Evolutionary conservation across 1,140 invertebrate species (phyloP).

Genomic region (Pseudomyrmex flavicornis): DNA sequence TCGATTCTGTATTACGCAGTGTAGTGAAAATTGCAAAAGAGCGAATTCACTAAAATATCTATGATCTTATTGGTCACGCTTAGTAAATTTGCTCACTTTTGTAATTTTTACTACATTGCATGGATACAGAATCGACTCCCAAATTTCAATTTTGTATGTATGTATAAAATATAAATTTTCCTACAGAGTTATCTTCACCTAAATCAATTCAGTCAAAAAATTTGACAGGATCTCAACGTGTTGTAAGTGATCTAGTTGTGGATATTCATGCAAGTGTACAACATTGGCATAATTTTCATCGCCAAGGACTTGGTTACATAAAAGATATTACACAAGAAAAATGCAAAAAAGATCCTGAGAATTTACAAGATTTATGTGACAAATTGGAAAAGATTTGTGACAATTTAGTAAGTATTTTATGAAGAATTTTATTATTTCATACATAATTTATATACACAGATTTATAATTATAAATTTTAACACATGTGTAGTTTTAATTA

Average conservation of each 20-base stretch:
- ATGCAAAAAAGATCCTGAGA: slow-evolving; percentile 67
- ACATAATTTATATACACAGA: neutral
- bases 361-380: slow-evolving; percentile 73
- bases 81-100: too few species aligned
- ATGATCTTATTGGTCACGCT: too few species aligned
- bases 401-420: slow-evolving; percentile 65
- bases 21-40: too few species aligned
- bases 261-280: slow-evolving; percentile 78
- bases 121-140: too few species aligned
- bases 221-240: slow-evolving; percentile 77
- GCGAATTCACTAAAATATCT: too few species aligned
- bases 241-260: slow-evolving; percentile 76
- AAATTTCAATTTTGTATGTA: too few species aligned
- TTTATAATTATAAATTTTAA: slow-evolving; percentile 46
- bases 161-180: neutral
- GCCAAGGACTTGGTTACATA: slow-evolving; percentile 72
- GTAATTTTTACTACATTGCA: too few species aligned
- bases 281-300: slow-evolving; percentile 76
- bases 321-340: slow-evolving; percentile 75
- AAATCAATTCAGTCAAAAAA: slow-evolving; percentile 70
- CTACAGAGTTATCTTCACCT: slow-evolving; percentile 42
- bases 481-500: neutral
- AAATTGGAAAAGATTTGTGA: slow-evolving; percentile 74
- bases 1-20: too few species aligned
- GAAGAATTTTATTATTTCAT: neutral